A percentile compares a stretch with the other conserved stretches of the same genome.
These are phyloP conservation scores for Ceratosolen solmsi DNA, from an alignment of 1,140 invertebrate species.

Conservation along the genomic window DNA sequence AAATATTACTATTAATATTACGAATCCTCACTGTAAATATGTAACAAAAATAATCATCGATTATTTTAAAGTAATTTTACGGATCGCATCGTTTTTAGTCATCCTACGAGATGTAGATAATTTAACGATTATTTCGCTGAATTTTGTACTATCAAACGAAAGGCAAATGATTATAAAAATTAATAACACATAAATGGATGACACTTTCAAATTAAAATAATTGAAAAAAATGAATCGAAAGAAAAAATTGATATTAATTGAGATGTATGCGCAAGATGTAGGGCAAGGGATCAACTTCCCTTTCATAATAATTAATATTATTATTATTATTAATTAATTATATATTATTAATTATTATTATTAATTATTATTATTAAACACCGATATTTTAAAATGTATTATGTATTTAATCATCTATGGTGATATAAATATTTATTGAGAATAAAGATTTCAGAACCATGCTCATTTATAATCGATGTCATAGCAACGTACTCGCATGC, in stretches of 20 bases:
- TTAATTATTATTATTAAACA: constrained; percentile 29
- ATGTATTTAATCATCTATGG: constrained; percentile 27
- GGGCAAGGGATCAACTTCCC: background rate
- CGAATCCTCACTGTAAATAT: constrained; percentile 56
- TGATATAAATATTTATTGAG: constrained; percentile 28
- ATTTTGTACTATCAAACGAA: constrained; percentile 39
- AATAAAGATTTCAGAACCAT: constrained; percentile 29
- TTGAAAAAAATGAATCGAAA: constrained; percentile 1
- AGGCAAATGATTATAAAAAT: constrained; percentile 13
- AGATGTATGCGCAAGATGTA: constrained; percentile 11
- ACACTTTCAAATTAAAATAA: constrained; percentile 22
- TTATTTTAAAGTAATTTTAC: constrained; percentile 53
- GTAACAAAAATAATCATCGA: constrained; percentile 57
- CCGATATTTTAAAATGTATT: constrained; percentile 7
- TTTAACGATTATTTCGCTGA: constrained; percentile 25
- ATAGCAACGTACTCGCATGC: background rate
- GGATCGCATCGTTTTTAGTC: constrained; percentile 18
- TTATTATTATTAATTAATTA: too few species aligned
- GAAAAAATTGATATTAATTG: constrained; percentile 18
- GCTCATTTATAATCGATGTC: constrained; percentile 38
- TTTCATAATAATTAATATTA: constrained; percentile 38
- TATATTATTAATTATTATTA: too few species aligned
- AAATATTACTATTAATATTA: constrained; percentile 38
- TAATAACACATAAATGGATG: constrained; percentile 6
- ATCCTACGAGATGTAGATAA: constrained; percentile 10